Conservation (phyloP, 2,797 vertebrate species). For the Bufotes viridis region DNA sequence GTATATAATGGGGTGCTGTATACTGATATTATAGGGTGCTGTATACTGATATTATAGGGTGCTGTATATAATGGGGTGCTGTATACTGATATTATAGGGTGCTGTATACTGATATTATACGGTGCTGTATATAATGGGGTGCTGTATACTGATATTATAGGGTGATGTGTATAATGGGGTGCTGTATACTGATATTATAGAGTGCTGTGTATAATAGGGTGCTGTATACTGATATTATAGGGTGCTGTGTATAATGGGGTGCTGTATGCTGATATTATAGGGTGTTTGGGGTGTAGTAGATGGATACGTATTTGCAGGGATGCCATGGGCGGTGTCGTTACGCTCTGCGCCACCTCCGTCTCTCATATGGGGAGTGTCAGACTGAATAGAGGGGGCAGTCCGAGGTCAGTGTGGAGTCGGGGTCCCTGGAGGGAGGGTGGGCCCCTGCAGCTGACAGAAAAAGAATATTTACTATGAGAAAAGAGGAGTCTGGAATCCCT, state of each 20-base stretch:
- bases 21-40: too few relatives aligned
- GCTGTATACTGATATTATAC: too few relatives aligned
- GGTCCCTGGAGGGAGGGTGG: slow-evolving; percentile 23
- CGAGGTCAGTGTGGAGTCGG: not conserved
- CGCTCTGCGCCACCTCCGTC: not conserved
- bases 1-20: not conserved
- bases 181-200: not conserved
- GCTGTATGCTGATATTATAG: not conserved
- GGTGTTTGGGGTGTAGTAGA: not conserved
- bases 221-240: not conserved
- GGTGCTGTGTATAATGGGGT: not conserved
- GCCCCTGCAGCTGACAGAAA: slow-evolving; percentile 29
- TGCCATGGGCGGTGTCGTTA: not conserved
- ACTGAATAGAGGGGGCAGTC: not conserved
- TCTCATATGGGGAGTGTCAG: not conserved
- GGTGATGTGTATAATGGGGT: not conserved
- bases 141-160: not conserved
- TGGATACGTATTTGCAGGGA: not conserved
- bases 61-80: not conserved
- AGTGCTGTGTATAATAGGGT: not conserved
- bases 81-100: not conserved
- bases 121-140: not conserved
- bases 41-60: not conserved
- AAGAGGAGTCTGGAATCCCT: not conserved
- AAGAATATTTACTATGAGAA: slow-evolving; percentile 6